Evolutionary conservation across 2,113 vertebrate genomes (phyloP), one percentile per base, ranked within the genome.

Genomic region (Azemiops feae): DNA sequence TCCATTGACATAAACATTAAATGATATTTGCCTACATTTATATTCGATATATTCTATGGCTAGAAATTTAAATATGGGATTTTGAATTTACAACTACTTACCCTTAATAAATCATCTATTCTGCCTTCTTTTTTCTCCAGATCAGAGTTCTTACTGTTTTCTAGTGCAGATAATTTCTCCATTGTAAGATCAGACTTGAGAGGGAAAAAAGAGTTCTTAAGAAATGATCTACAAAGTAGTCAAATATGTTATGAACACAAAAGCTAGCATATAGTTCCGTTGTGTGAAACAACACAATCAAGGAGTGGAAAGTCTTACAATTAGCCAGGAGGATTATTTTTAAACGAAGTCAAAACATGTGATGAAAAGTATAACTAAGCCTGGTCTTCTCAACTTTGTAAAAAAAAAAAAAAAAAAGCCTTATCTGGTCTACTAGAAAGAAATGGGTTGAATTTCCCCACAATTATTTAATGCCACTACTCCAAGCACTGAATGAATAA

Each of bases 41-140:
- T 23, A 53, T 47, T 55, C 52, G 22, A 87, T 69, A 88, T 0
- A 30, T 2, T n/a, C n/a, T 20, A 50, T 27, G 25, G 22, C 34
- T 54, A 34, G 20, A 53, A 92, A 45, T 23, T 45, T 81, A 52
- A 89, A 92, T 23, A 45, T 43, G 45, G 25, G 23, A 12, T 1
- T n/a, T 20, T 69, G 47, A 87, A 10, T 91, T 47, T 90, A 53
- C 52, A 89, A 95, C 97, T 97, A 98, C 97, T 98, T 98, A 99
- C 99, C 99, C 99, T 98, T 97, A 99, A 93, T 95, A 99, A 98
- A 97, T 99, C 99, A 97, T 99, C 99, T 97, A 99, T 99, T 92
- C 99, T 98, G 52, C 99, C 99, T 96, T 99, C 99, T 96, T 99
- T 99, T 98, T 99, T 99, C 98, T 99, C 99, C 97, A 99, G 98